Percentiles rank a stretch among this genome's conserved stretches.
These are phyloP conservation scores for Dromas ardeola DNA, from an alignment of 2,113 vertebrate genomes.

Conservation along the genomic window DNA sequence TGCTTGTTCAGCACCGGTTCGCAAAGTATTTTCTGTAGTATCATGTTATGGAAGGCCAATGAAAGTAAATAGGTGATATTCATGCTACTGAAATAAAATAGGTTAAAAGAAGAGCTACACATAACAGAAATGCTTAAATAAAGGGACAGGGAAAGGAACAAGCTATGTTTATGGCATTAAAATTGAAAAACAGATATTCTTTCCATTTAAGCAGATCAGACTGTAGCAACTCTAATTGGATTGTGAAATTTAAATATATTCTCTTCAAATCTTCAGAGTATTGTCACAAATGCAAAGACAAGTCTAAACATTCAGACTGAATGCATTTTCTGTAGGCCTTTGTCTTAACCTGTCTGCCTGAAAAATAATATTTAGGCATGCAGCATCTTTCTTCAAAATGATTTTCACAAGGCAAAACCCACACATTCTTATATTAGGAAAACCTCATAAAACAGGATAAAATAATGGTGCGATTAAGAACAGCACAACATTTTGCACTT, in stretches of 20 bases:
- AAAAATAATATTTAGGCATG: constrained; percentile 75
- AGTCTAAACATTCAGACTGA: constrained; percentile 37
- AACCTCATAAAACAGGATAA: constrained; percentile 46
- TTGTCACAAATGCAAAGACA: constrained; percentile 19
- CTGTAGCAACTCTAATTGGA: constrained; percentile 26
- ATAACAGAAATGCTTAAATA: background rate
- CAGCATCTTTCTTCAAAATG: constrained; percentile 67
- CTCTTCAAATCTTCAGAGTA: constrained; percentile 1
- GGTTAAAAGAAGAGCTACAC: background rate
- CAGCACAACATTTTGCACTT: constrained; percentile 72
- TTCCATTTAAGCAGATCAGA: constrained; percentile 41
- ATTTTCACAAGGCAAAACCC: constrained; percentile 74
- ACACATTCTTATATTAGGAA: constrained; percentile 54
- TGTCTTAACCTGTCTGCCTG: constrained; percentile 75
- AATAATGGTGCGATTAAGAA: constrained; percentile 24
- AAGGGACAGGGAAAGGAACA: background rate
- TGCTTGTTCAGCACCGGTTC: constrained; percentile 61
- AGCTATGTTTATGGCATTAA: background rate
- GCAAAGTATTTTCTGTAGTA: constrained; percentile 35
- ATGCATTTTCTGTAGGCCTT: constrained; percentile 72
- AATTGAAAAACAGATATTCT: constrained; percentile 8
- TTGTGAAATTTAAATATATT: constrained; percentile 43
- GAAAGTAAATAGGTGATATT: constrained; percentile 46
- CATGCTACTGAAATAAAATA: constrained; percentile 40
- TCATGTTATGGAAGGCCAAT: constrained; percentile 42